A percentile compares a stretch with the other conserved stretches of the same genome.
Evolutionary conservation across 2,113 vertebrate species (phyloP).

Genomic region (Platichthys flesus): DNA sequence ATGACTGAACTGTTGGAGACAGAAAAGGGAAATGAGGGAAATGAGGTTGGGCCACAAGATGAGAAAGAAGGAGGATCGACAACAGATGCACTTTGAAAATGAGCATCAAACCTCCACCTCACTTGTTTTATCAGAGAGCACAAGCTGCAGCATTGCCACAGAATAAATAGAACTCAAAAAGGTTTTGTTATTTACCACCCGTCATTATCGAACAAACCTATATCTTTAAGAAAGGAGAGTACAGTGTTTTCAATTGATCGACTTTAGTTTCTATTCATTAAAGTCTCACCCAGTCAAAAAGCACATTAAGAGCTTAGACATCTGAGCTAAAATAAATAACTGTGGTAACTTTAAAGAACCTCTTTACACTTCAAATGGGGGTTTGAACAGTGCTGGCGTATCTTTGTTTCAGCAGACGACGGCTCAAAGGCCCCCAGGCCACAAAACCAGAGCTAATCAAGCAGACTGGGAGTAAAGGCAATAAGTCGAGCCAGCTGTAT

Average conservation of each 20-base stretch:
- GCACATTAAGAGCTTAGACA: background rate
- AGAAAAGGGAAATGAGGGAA: background rate
- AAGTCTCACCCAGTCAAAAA: background rate
- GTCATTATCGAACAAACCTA: too few species aligned
- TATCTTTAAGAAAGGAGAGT: background rate
- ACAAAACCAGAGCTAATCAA: conserved; percentile 60
- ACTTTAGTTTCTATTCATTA: background rate
- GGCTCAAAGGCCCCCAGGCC: conserved; percentile 25
- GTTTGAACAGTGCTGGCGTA: conserved; percentile 18
- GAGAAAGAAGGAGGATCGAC: background rate
- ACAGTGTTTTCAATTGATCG: background rate
- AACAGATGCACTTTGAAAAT: conserved; percentile 3
- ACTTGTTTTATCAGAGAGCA: background rate
- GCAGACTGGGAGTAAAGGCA: conserved; percentile 30
- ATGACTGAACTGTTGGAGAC: conserved; percentile 84
- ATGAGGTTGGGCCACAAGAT: background rate
- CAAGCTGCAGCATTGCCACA: background rate
- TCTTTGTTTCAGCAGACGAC: conserved; percentile 38
- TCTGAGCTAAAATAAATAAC: background rate
- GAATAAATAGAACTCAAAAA: too few species aligned
- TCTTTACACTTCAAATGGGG: conserved; percentile 19
- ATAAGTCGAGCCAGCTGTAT: conserved; percentile 63
- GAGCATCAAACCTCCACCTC: background rate
- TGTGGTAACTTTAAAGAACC: background rate
- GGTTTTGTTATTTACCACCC: background rate